phyloP scores from a whole-genome alignment of 2,113 vertebrate species.

The Octodon degus region DNA sequence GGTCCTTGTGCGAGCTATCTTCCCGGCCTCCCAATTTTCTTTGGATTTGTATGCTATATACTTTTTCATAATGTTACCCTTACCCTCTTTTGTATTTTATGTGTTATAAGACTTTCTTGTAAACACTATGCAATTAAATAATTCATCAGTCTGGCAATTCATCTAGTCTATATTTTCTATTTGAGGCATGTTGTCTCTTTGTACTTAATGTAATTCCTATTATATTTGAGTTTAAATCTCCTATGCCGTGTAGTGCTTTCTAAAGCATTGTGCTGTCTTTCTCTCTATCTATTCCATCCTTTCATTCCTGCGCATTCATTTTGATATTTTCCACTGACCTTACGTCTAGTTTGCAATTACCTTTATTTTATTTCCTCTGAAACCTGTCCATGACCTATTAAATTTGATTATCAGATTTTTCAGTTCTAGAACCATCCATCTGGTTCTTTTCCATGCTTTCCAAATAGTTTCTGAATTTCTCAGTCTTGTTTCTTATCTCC shows the following conservation, averaged over 20 bases:
- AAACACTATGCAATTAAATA: neutral
- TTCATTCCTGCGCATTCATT: neutral
- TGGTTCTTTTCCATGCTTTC: neutral
- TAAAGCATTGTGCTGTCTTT: neutral
- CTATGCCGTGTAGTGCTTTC: neutral
- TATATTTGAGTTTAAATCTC: neutral
- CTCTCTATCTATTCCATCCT: neutral
- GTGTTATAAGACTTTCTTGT: neutral
- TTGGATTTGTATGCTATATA: conserved; percentile 3
- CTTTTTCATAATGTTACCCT: neutral
- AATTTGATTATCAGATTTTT: neutral
- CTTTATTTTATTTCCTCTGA: neutral
- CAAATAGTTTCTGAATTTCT: neutral
- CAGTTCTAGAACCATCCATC: neutral
- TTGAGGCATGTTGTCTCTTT: neutral
- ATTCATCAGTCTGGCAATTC: neutral
- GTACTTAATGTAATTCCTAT: neutral
- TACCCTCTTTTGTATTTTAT: neutral
- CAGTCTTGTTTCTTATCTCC: neutral
- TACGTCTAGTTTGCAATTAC: neutral
- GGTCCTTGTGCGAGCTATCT: too few species aligned
- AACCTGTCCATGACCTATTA: neutral
- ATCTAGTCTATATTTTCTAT: neutral
- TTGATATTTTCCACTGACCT: neutral
- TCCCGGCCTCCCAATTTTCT: neutral